Conservation (phyloP, 2,113 vertebrate genomes). For the Struthio camelus region DNA sequence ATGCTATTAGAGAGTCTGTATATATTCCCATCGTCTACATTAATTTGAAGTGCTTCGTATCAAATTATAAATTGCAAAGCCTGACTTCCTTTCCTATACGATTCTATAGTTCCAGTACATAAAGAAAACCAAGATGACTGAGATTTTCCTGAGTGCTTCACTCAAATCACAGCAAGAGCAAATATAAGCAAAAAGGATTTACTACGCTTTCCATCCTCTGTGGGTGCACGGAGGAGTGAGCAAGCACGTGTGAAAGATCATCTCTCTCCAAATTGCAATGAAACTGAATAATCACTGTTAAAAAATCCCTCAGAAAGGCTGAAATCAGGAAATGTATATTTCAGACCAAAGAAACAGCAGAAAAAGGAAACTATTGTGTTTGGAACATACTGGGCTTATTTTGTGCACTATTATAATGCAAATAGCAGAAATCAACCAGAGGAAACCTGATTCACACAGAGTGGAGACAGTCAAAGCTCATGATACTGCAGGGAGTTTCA, state of each 20-base stretch:
- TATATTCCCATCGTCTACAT: not conserved
- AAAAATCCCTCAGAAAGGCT: not conserved
- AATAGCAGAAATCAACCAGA: not conserved
- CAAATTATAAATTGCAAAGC: not conserved
- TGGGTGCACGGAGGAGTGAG: not conserved
- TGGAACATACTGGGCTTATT: not conserved
- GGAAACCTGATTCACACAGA: not conserved
- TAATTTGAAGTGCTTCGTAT: not conserved
- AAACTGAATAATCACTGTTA: not conserved
- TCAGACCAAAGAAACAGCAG: not conserved
- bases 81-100: not conserved
- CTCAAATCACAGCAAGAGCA: not conserved
- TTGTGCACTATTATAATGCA: not conserved
- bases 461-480: not conserved
- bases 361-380: not conserved
- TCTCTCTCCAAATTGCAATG: not conserved
- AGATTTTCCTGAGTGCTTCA: constrained; percentile 7
- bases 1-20: not conserved
- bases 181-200: not conserved
- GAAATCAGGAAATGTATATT: not conserved
- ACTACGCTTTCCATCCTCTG: not conserved
- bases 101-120: not conserved
- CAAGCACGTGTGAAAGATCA: not conserved
- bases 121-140: not conserved
- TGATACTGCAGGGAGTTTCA: not conserved